Evolutionary conservation across 35 echinoderm and acorn worm genomes (phyloP).

Genomic region (Patiria miniata): DNA sequence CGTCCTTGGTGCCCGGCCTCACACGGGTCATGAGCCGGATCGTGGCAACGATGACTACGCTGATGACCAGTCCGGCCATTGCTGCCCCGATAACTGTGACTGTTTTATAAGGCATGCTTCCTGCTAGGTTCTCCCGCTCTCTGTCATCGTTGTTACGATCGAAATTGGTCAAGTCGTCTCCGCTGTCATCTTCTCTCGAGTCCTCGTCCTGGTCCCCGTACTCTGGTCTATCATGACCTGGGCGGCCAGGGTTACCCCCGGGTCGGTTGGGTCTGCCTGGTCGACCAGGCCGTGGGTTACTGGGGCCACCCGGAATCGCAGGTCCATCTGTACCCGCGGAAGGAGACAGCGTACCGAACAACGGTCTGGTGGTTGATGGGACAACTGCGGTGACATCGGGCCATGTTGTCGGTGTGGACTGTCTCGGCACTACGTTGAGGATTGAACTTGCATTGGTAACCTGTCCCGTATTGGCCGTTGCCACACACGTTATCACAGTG

Average conservation of each 20-base stretch:
- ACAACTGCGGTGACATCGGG: not conserved
- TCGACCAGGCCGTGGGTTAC: not conserved
- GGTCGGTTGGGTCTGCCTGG: not conserved
- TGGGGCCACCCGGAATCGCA: not conserved
- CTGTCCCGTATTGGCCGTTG: not conserved
- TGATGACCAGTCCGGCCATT: slow-evolving; percentile 9
- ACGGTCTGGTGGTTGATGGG: not conserved
- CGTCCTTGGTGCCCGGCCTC: slow-evolving; percentile 4
- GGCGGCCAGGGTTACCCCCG: not conserved
- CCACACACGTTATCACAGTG: not conserved
- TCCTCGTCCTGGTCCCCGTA: not conserved
- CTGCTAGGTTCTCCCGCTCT: not conserved
- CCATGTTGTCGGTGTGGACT: not conserved
- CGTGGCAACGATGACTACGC: not conserved
- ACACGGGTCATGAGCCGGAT: not conserved
- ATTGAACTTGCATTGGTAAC: not conserved
- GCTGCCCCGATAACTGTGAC: not conserved
- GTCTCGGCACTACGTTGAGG: not conserved
- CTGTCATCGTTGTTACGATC: not conserved
- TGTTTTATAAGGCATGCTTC: not conserved
- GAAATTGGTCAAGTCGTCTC: not conserved
- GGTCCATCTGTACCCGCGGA: not conserved
- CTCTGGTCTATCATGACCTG: not conserved
- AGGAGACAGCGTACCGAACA: not conserved
- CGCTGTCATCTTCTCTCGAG: not conserved